These are phyloP conservation scores for Sthenelais limicola DNA, from an alignment of 2,888 invertebrate species.

Conservation along the genomic window DNA sequence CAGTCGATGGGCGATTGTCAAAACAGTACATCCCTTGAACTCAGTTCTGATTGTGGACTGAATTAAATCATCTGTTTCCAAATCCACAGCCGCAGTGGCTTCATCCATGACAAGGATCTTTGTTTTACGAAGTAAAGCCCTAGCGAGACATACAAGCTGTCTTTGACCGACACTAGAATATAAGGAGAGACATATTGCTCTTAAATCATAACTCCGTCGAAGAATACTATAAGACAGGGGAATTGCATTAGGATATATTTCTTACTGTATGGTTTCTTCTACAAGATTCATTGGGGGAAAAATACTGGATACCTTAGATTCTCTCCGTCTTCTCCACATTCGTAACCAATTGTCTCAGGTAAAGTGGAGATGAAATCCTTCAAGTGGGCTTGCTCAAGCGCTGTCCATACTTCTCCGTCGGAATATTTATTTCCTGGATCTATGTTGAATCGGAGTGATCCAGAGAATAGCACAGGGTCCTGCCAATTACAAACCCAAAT, in stretches of 20 bases:
- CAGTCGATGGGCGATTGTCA: slow-evolving; percentile 16
- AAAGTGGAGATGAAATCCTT: slow-evolving; percentile 63
- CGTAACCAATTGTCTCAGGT: slow-evolving; percentile 58
- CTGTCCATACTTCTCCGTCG: slow-evolving; percentile 66
- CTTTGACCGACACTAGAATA: slow-evolving; percentile 13
- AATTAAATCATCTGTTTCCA: slow-evolving; percentile 20
- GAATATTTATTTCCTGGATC: slow-evolving; percentile 69
- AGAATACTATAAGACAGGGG: background rate
- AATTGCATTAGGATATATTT: background rate
- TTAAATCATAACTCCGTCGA: background rate
- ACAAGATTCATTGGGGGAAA: background rate
- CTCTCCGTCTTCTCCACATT: slow-evolving; percentile 69
- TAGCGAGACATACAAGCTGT: background rate
- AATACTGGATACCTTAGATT: slow-evolving; percentile 59
- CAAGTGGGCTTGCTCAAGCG: slow-evolving; percentile 68
- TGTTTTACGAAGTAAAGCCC: slow-evolving; percentile 14
- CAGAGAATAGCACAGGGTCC: slow-evolving; percentile 72
- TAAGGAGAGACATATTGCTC: background rate
- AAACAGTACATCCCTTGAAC: slow-evolving; percentile 17
- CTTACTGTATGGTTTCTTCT: background rate
- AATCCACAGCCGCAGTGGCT: slow-evolving; percentile 15
- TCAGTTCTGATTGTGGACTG: slow-evolving; percentile 23
- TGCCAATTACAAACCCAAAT: too few relatives aligned
- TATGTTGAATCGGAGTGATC: slow-evolving; percentile 69
- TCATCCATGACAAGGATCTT: slow-evolving; percentile 11